Base-by-base conservation (phyloP, 2,113 vertebrate genomes). In the Damaliscus lunatus region DNA sequence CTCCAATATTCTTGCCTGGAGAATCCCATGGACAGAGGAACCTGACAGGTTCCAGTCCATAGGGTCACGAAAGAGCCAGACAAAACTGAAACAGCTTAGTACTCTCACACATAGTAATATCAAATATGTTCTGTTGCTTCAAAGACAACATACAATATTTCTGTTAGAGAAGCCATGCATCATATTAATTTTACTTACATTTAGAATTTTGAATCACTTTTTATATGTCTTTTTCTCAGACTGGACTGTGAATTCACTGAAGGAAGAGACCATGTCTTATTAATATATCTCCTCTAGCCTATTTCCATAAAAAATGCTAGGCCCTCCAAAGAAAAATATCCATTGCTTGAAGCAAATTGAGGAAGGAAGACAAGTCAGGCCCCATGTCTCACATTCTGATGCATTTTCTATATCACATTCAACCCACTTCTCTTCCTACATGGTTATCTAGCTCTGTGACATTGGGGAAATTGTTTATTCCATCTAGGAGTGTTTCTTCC, bases 131-230 rank as follows among this genome's bases (percentile, higher is more conserved):
- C 7, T 84, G 15, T 40, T 6, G 14, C 7, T 83, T 15, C 11
- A 46, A 90, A 94, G 7, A n/a, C 16, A 87, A 3, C 23, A 87
- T 31, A 40, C 40, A 8, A 2, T 62, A 46, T 86, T 67, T 29
- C 53, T 82, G n/a, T 53, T 90, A 8, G 3, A 62, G 3, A 92
- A 60, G 0, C 8, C 10, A 78, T 15, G 33, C 0, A 9, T 74
- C 11, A 31, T 62, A 10, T 16, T 96, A 55, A 94, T 31, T 92
- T 94, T 74, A 71, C 3, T 52, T 52, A 52, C 27, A 88, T 33
- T 60, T 83, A 71, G 15, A 90, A 74, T 64, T 95, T 19, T 82
- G 14, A 94, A 89, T 71, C 80, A n/a, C 90, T 92, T 78, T 71
- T 94, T 48, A 84, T 83, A n/a, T 43, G 7, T 74, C 0, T 67